Base-by-base conservation (phyloP, 1,140 invertebrate genomes). In the Oedothorax gibbosus region DNA sequence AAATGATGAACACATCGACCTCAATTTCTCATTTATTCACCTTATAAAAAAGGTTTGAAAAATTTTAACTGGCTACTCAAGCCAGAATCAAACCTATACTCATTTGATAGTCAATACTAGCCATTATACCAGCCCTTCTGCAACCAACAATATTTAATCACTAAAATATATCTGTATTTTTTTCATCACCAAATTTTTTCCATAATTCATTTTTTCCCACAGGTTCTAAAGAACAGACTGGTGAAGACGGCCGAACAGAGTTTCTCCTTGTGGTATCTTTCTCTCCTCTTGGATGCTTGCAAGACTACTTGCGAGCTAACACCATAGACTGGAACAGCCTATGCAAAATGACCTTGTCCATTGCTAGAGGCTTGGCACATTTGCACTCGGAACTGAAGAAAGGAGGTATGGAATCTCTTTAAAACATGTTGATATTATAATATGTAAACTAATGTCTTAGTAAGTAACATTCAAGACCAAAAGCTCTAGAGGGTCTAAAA, bases 301-400 rank as follows among this genome's bases (percentile, higher is more conserved):
- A 94, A 86, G 93, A 94, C 80, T 95, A 94, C 88, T 90, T 96
- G 12, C 92, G 92, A 69, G 90, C 92, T 57, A 93, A 95, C 83
- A 93, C 93, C 0, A 88, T 96, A 51, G 93, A 94, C 88, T 94
- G 94, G 91, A 80, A 89, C 3, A 92, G 92, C 77, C 94, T 96
- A 89, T 94, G 94, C 73, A 92, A 93, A 88, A 94, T 96, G 92
- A 92, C 93, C 21, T 92, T 94, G 62, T 93, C 93, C 21, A 91
- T 96, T 64, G 93, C 95, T 2, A 92, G 93, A 77, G 95, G 95
- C 6, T 90, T 97, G 7, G 94, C 95, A 9, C 94, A 96, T 90
- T 90, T 97, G 85, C 95, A 97, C 89, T 94, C 94, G 3, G 93
- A 95, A 88, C 90, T 95, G 65, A 88, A 89, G 18, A 92, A 91